Conservation (phyloP, 2,113 vertebrate species). For the Peucedramus taeniatus region DNA sequence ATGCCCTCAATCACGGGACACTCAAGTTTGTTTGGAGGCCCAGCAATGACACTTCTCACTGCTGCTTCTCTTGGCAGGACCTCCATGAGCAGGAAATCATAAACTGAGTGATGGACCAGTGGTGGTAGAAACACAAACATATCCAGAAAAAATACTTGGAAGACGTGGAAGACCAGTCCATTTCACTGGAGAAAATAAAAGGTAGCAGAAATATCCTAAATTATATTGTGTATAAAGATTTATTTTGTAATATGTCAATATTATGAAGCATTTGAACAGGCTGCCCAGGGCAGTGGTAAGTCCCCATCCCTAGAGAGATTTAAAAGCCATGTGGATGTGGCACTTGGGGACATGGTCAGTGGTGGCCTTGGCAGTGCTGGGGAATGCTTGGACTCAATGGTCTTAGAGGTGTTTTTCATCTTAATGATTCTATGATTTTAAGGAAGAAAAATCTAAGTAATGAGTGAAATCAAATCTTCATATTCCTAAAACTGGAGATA, state of each 20-base stretch:
- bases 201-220: not conserved
- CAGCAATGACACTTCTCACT: fast-evolving
- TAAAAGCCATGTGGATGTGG: not conserved
- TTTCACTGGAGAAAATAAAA: not conserved
- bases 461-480: not conserved
- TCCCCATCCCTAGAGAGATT: not conserved
- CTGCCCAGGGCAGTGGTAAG: not conserved
- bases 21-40: not conserved
- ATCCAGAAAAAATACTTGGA: not conserved
- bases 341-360: not conserved
- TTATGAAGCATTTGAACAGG: too few species aligned
- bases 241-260: too few species aligned
- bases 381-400: fast-evolving
- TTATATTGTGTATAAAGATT: not conserved
- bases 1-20: fast-evolving
- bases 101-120: not conserved
- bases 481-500: not conserved
- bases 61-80: not conserved
- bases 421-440: not conserved
- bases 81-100: not conserved
- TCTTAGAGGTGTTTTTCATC: not conserved
- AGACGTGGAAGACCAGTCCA: not conserved
- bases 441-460: not conserved
- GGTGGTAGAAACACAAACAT: not conserved
- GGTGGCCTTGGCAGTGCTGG: not conserved